Conservation (phyloP, 2,113 vertebrate genomes). For the Parus major region DNA sequence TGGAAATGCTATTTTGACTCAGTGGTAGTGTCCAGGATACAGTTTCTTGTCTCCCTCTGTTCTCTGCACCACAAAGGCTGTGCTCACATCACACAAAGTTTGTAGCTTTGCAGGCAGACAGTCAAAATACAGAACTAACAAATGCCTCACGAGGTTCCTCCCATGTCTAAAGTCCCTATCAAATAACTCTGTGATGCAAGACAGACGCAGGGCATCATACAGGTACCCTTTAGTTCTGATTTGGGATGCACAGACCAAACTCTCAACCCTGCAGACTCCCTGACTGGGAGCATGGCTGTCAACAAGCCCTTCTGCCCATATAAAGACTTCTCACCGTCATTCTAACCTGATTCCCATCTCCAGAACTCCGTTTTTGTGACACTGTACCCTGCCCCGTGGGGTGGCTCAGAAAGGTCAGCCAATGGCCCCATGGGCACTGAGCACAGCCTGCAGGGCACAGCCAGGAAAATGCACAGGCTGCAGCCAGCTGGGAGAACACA, state of each 20-base stretch:
- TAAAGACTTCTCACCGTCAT: not conserved
- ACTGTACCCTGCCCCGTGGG: not conserved
- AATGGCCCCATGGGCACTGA: not conserved
- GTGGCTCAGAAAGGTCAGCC: slow-evolving; percentile 22
- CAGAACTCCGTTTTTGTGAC: not conserved
- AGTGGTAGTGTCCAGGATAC: not conserved
- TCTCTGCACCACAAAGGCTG: not conserved
- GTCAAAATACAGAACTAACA: not conserved
- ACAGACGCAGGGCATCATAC: not conserved
- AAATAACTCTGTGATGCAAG: not conserved
- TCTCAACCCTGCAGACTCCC: not conserved
- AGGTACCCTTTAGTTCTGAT: not conserved
- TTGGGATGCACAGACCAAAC: not conserved
- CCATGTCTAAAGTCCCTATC: not conserved
- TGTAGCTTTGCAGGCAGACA: not conserved
- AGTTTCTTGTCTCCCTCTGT: not conserved
- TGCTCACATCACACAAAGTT: not conserved
- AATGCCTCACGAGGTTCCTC: not conserved
- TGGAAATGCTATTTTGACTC: not conserved
- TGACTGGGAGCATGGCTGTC: fast-evolving
- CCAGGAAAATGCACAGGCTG: not conserved
- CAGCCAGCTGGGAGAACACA: not conserved
- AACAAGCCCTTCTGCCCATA: not conserved
- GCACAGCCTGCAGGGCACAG: not conserved
- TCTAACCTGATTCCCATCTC: not conserved